phyloP scores from a whole-genome alignment of 2,797 vertebrate genomes.

The Delichon dasypus region DNA sequence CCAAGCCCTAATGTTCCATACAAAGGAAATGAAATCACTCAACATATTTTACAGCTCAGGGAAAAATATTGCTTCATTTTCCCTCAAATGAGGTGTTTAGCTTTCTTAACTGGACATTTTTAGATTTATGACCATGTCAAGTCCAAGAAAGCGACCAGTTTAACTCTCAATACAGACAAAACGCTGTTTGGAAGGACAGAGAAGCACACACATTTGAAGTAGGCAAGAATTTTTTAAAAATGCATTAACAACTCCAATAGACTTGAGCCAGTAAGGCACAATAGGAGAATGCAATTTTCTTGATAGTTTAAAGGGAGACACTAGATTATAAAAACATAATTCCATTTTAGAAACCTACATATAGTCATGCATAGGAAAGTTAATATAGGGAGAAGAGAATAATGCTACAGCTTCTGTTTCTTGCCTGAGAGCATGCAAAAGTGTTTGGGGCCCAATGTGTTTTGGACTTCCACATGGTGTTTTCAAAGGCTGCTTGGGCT shows the following conservation, averaged over 20 bases:
- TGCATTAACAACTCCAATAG: not conserved
- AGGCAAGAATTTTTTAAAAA: not conserved
- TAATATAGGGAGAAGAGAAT: not conserved
- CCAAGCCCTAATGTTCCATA: conserved; percentile 65
- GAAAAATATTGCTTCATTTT: conserved; percentile 61
- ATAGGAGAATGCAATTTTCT: not conserved
- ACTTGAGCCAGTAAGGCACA: not conserved
- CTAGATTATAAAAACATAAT: not conserved
- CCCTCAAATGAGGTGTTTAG: conserved; percentile 58
- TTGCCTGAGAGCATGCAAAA: not conserved
- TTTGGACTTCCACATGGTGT: not conserved
- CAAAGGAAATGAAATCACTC: conserved; percentile 51
- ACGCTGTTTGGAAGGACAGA: not conserved
- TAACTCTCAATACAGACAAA: conserved; percentile 42
- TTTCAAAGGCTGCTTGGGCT: not conserved
- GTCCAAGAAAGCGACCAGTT: conserved; percentile 25
- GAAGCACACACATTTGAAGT: not conserved
- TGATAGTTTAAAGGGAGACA: not conserved
- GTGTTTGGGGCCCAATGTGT: fast-evolving
- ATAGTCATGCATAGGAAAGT: not conserved
- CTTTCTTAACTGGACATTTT: conserved; percentile 39
- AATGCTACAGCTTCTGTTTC: not conserved
- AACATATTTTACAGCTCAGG: conserved; percentile 45
- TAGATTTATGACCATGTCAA: conserved; percentile 69
- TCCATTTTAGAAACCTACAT: not conserved